Evolutionary conservation across 1,140 invertebrate species (phyloP).

Genomic region (Mamestra configurata): DNA sequence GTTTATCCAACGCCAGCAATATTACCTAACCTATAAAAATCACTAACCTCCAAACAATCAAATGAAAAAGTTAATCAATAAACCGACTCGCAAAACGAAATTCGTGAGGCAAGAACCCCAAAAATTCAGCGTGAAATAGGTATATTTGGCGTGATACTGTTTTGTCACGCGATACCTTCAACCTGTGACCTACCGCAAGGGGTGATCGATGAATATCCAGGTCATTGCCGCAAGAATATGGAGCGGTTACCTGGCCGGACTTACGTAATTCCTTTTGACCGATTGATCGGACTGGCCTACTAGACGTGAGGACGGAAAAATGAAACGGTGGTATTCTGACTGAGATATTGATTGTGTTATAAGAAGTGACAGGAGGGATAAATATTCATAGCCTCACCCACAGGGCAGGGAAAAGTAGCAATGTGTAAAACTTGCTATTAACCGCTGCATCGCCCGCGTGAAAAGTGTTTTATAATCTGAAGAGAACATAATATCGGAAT

Average conservation of each 20-base stretch:
- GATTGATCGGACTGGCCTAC: not conserved
- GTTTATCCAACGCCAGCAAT: not conserved
- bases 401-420: not conserved
- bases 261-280: constrained; percentile 35
- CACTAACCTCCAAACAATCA: not conserved
- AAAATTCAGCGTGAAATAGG: constrained; percentile 18
- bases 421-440: too few species aligned
- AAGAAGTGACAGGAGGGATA: not conserved
- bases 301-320: constrained; percentile 8
- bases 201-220: constrained; percentile 59
- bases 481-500: too few species aligned
- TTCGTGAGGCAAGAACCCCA: not conserved
- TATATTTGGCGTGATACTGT: constrained; percentile 25
- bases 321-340: not conserved
- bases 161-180: constrained; percentile 53
- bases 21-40: not conserved
- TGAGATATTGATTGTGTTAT: constrained; percentile 4
- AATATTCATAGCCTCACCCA: not conserved
- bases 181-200: constrained; percentile 63
- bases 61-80: constrained; percentile 21
- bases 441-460: too few species aligned
- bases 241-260: constrained; percentile 34
- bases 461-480: too few species aligned
- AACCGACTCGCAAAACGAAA: not conserved
- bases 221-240: constrained; percentile 62